These are phyloP conservation scores for Brachyistius frenatus DNA, from an alignment of 2,113 vertebrate genomes.

Conservation along the genomic window DNA sequence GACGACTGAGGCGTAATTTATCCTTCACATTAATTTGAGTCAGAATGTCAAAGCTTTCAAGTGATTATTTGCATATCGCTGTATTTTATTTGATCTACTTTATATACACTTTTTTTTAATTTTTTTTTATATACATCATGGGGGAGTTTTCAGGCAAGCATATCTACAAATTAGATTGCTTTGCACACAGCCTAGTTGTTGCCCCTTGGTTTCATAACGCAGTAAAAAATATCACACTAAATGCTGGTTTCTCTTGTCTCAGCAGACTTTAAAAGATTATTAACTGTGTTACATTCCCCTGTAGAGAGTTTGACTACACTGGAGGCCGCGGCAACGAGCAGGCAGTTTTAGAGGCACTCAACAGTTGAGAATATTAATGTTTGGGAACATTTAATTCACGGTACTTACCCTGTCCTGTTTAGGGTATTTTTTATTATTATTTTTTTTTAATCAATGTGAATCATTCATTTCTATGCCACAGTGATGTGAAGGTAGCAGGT, in stretches of 20 bases:
- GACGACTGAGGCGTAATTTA: slow-evolving; percentile 13
- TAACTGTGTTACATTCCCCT: slow-evolving; percentile 53
- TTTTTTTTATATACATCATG: slow-evolving; percentile 1
- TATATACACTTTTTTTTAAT: too few species aligned
- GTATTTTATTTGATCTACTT: too few species aligned
- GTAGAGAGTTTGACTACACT: slow-evolving; percentile 35
- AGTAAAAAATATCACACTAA: not conserved
- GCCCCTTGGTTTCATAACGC: not conserved
- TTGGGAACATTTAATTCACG: slow-evolving; percentile 60
- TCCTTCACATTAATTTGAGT: not conserved
- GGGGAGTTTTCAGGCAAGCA: not conserved
- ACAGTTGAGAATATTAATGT: not conserved
- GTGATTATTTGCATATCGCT: slow-evolving; percentile 28
- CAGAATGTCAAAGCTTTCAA: slow-evolving; percentile 2
- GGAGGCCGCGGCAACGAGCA: slow-evolving; percentile 32
- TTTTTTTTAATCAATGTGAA: slow-evolving; percentile 63
- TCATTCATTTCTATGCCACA: slow-evolving; percentile 53
- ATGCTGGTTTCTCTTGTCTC: not conserved
- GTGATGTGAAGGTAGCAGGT: slow-evolving; percentile 84
- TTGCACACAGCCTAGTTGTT: not conserved
- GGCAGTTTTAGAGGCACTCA: not conserved
- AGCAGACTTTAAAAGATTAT: slow-evolving; percentile 1
- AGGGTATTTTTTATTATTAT: slow-evolving; percentile 23
- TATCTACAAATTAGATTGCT: slow-evolving; percentile 10
- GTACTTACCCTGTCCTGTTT: slow-evolving; percentile 71